These are phyloP conservation scores for Drosophila oshimai DNA, from an alignment of 1,140 invertebrate species.

Conservation along the genomic window DNA sequence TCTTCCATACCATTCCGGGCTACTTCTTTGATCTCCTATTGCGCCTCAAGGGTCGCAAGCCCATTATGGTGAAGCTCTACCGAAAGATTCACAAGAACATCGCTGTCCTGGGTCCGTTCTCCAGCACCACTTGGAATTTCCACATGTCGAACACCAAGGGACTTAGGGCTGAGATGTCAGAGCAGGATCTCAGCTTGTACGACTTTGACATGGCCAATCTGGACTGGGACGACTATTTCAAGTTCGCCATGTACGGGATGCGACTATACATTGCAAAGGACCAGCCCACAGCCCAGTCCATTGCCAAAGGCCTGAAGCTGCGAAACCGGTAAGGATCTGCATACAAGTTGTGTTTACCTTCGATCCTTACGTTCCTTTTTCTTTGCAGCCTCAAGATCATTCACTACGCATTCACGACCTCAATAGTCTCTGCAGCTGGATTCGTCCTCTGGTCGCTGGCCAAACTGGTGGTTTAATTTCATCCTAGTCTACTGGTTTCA, in stretches of 20 bases:
- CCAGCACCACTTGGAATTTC: constrained; percentile 87
- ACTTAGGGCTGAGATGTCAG: constrained; percentile 85
- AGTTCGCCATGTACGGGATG: constrained; percentile 85
- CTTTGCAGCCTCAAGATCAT: background rate
- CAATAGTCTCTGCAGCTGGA: background rate
- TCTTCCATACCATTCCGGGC: constrained; percentile 85
- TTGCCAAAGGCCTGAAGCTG: constrained; percentile 76
- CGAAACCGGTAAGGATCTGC: background rate
- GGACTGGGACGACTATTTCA: constrained; percentile 86
- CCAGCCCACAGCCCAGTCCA: constrained; percentile 83
- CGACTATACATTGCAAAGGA: constrained; percentile 88
- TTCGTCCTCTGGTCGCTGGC: background rate
- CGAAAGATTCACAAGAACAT: constrained; percentile 88
- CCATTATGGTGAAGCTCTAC: constrained; percentile 86
- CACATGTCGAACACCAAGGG: constrained; percentile 85
- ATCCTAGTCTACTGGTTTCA: too few species aligned
- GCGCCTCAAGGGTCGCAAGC: constrained; percentile 79
- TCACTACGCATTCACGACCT: background rate
- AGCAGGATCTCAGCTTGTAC: constrained; percentile 86
- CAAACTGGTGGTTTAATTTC: background rate
- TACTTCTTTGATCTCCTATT: constrained; percentile 84
- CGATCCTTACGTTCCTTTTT: background rate
- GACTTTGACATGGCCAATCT: constrained; percentile 87
- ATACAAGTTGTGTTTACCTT: too few species aligned
- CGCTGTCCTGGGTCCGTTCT: constrained; percentile 87